Evolutionary conservation across 2,113 vertebrate species (phyloP), one percentile per base, ranked within the genome.

Genomic region (Macquaria ambigua): DNA sequence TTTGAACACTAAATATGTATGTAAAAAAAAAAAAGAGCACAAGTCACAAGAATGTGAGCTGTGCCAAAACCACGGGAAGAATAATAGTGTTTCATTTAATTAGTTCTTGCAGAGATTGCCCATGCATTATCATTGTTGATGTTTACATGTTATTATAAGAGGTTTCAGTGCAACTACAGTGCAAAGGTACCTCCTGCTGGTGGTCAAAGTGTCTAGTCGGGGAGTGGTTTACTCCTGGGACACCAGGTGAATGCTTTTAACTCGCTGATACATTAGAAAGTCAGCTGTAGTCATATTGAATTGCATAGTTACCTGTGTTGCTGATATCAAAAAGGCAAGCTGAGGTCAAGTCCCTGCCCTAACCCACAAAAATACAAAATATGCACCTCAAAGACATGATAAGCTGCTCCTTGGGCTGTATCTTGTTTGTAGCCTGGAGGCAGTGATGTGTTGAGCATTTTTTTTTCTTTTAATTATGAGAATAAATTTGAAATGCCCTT

Each of bases 341-440:
- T 69, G 52, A 74, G 31, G 9, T 67, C 37, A 64, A 20, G 61
- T 28, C 15, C 18, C 28, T 18, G 6, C 16, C 1, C 21, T 18
- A 46, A 62, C 63, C 41, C 56, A 21, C 53, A 74, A 56, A 69
- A 43, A 67, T 63, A 71, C 66, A 72, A 34, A 31, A 52, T 37
- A 52, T 12, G 6, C 14, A 39, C 50, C 37, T 64, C 21, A 73
- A 77, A 79, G 64, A 16, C 15, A 5, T 5, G 34, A 20, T 1
- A 48, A 70, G 37, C 20, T 73, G 41, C 41, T 76, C 48, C n/a
- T 56, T 52, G 21, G 37, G 37, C 41, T 37, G 55, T 6, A 23
- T 79, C 46, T 28, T 69, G 23, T 68, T 61, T 77, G 20, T 67
- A 56, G 73, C 56, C 73, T 70, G n/a, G 31, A 77, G 61, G 31